Conservation (phyloP, 2,888 invertebrate genomes). For the Lasioglossum marginatum region DNA sequence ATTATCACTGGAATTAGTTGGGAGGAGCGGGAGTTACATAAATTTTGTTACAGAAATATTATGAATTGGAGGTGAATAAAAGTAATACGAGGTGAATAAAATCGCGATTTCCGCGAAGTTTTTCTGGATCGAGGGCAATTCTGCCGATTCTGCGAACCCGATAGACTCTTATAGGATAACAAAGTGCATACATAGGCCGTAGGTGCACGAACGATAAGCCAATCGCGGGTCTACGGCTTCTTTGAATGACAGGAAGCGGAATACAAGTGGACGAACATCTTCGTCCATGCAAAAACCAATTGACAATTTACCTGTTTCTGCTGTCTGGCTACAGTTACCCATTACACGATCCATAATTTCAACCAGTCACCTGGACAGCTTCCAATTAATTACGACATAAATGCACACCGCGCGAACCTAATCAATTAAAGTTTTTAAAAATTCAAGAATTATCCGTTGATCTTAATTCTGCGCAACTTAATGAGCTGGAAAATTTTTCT, state of each 20-base stretch:
- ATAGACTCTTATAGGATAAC: constrained; percentile 22
- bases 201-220: constrained; percentile 52
- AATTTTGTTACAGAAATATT: not conserved
- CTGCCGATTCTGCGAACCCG: not conserved
- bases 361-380: not conserved
- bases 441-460: not conserved
- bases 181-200: not conserved
- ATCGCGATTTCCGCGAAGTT: not conserved
- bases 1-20: not conserved
- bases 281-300: not conserved
- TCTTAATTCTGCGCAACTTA: not conserved
- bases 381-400: not conserved
- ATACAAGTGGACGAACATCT: constrained; percentile 46
- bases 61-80: not conserved
- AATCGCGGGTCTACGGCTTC: constrained; percentile 40
- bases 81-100: too few relatives aligned
- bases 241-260: constrained; percentile 52
- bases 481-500: not conserved
- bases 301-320: not conserved
- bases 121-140: constrained; percentile 8
- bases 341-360: not conserved
- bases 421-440: not conserved
- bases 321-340: not conserved
- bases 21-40: not conserved
- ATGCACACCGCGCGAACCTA: not conserved